phyloP scores from a whole-genome alignment of 2,888 invertebrate species.

The Sesia bembeciformis region DNA sequence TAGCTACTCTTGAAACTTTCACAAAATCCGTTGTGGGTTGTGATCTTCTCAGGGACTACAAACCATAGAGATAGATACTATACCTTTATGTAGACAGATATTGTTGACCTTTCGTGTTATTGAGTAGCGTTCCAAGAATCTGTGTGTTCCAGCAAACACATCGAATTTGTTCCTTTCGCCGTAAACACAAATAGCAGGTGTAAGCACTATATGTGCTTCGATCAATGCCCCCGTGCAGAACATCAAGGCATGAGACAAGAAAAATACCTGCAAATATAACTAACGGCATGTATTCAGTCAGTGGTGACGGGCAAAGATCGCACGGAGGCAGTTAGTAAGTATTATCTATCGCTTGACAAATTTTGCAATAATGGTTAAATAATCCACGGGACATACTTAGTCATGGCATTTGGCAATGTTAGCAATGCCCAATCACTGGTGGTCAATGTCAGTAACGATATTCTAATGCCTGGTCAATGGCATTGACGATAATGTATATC shows the following conservation, averaged over 20 bases:
- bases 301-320: too few relatives aligned
- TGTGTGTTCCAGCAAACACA: slow-evolving; percentile 45
- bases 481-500: too few relatives aligned
- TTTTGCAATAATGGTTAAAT: too few relatives aligned
- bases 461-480: too few relatives aligned
- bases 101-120: slow-evolving; percentile 32
- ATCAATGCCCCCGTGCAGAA: slow-evolving; percentile 53
- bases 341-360: too few relatives aligned
- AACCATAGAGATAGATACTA: not conserved
- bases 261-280: slow-evolving; percentile 35
- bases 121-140: slow-evolving; percentile 37
- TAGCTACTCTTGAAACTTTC: too few relatives aligned
- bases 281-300: not conserved
- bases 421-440: not conserved
- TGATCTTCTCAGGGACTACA: too few relatives aligned
- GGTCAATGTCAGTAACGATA: too few relatives aligned
- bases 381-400: too few relatives aligned
- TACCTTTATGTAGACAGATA: slow-evolving; percentile 49
- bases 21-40: too few relatives aligned
- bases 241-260: slow-evolving; percentile 53
- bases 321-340: too few relatives aligned
- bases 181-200: slow-evolving; percentile 49
- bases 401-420: not conserved
- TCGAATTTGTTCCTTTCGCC: slow-evolving; percentile 49
- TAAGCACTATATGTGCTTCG: slow-evolving; percentile 54